These are phyloP conservation scores for Pelobates fuscus DNA, from an alignment of 2,113 vertebrate species.

Conservation along the genomic window DNA sequence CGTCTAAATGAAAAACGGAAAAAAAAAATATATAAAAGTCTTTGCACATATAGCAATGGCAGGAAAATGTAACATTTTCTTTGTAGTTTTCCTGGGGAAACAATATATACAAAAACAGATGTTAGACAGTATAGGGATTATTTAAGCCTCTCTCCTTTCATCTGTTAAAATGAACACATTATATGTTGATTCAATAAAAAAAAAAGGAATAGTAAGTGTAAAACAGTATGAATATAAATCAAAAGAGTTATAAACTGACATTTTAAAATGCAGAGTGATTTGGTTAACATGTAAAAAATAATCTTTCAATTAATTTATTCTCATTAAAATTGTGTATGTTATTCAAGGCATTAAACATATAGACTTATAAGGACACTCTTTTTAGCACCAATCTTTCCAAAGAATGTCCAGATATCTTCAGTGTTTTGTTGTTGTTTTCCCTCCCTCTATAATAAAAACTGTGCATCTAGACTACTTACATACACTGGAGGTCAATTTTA, in stretches of 20 bases:
- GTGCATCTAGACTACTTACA: slow-evolving; percentile 69
- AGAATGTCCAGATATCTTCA: slow-evolving; percentile 80
- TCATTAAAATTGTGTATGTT: slow-evolving; percentile 60
- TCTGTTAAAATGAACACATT: background rate
- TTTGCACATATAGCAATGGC: too few species aligned
- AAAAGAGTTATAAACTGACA: slow-evolving; percentile 56
- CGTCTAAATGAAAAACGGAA: too few species aligned
- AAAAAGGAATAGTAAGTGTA: slow-evolving; percentile 58
- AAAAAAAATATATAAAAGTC: too few species aligned
- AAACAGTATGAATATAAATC: slow-evolving; percentile 64
- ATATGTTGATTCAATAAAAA: slow-evolving; percentile 10
- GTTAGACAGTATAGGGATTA: background rate
- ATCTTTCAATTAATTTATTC: slow-evolving; percentile 53
- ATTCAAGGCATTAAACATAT: slow-evolving; percentile 78
- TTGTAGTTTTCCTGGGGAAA: slow-evolving; percentile 1
- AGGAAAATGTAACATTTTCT: background rate
- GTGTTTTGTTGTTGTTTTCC: slow-evolving; percentile 68
- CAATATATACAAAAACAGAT: slow-evolving; percentile 13
- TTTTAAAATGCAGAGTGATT: slow-evolving; percentile 11
- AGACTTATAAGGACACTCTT: slow-evolving; percentile 74
- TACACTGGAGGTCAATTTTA: slow-evolving; percentile 70
- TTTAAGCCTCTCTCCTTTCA: background rate
- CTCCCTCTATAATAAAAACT: slow-evolving; percentile 55
- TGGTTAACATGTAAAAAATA: background rate
- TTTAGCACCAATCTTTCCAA: slow-evolving; percentile 88